Conservation (phyloP, 2,888 invertebrate genomes). For the Lithophane semibrunnea region DNA sequence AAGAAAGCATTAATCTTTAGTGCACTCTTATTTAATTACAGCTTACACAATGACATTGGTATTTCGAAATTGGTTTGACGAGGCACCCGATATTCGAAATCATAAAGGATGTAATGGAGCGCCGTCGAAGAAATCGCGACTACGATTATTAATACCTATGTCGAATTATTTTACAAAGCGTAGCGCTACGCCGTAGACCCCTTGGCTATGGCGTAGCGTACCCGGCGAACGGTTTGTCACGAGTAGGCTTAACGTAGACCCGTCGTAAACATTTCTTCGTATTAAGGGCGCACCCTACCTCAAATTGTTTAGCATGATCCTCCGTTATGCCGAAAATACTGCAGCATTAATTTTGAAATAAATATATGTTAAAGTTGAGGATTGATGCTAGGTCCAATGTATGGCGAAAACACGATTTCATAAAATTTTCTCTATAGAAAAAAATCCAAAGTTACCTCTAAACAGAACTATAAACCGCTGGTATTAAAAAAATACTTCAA, state of each 20-base stretch:
- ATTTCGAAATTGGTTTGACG: not conserved
- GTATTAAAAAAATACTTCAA: no score
- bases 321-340: no score
- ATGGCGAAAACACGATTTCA: no score
- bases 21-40: not conserved
- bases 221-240: not conserved
- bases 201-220: slow-evolving; percentile 2
- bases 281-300: no score
- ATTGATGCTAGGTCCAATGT: no score
- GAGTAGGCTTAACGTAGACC: not conserved
- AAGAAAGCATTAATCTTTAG: not conserved
- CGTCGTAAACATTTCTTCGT: slow-evolving; percentile 6
- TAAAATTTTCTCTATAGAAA: no score
- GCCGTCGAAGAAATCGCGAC: not conserved
- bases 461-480: no score
- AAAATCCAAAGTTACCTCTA: no score
- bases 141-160: not conserved
- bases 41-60: not conserved
- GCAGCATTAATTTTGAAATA: no score
- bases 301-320: no score
- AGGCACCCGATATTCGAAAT: not conserved
- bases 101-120: not conserved
- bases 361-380: no score
- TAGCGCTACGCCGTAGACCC: slow-evolving; percentile 15
- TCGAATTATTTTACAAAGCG: not conserved